Percentiles rank a stretch among this genome's conserved stretches.
Conservation (phyloP, 2,113 vertebrate genomes). For the Brachypteracias leptosomus region DNA sequence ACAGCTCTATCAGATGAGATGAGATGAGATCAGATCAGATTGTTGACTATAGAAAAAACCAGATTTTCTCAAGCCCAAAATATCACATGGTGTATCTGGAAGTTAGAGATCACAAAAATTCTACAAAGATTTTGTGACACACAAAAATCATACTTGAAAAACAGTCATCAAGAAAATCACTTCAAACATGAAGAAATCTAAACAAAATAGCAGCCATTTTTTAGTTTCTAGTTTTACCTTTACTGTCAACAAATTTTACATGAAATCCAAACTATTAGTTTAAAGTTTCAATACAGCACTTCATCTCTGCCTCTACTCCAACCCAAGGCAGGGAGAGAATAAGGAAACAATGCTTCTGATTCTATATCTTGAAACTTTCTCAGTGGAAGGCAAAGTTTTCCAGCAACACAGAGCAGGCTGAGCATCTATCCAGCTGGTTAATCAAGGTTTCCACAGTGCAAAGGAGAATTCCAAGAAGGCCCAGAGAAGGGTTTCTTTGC, state of each 20-base stretch:
- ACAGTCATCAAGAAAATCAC: not conserved
- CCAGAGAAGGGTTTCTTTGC: not conserved
- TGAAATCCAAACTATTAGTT: not conserved
- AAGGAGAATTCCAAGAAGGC: not conserved
- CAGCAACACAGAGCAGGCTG: not conserved
- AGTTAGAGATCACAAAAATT: not conserved
- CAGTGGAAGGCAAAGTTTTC: not conserved
- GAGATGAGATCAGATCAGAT: not conserved
- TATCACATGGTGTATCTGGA: accelerated
- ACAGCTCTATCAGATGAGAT: not conserved
- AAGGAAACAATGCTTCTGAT: not conserved
- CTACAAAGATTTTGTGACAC: not conserved
- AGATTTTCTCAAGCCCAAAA: not conserved
- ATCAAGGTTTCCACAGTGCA: not conserved
- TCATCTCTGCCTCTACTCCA: not conserved
- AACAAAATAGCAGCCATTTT: not conserved
- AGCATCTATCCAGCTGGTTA: not conserved
- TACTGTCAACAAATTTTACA: not conserved
- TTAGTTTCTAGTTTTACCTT: not conserved
- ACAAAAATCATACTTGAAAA: not conserved
- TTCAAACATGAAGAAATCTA: not conserved
- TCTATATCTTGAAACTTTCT: not conserved
- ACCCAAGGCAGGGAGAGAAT: not conserved
- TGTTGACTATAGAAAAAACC: not conserved
- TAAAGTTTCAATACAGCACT: not conserved